Conservation (phyloP, 2,797 vertebrate genomes). For the Rhyacichthys aspro region DNA sequence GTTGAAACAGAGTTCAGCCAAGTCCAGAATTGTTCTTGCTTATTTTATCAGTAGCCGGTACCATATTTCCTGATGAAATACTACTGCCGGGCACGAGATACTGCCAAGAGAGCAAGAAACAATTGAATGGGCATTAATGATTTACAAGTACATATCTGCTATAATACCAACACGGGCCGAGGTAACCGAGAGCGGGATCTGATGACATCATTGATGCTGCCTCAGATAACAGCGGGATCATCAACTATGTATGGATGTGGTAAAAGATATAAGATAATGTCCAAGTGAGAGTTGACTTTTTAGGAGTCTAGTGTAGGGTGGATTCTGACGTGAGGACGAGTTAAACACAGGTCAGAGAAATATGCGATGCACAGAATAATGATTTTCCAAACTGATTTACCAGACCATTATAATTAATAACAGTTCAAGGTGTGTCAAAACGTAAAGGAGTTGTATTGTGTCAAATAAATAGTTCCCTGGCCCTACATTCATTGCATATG, state of each 20-base stretch:
- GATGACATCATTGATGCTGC: slow-evolving; percentile 75
- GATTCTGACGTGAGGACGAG: slow-evolving; percentile 30
- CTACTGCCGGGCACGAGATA: slow-evolving; percentile 68
- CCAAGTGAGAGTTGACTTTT: slow-evolving; percentile 67
- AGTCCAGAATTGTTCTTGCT: slow-evolving; percentile 66
- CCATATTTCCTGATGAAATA: slow-evolving; percentile 79
- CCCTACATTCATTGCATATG: no score
- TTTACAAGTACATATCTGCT: slow-evolving; percentile 79
- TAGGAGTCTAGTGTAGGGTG: slow-evolving; percentile 25
- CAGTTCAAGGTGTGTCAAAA: no score
- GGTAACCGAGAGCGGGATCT: slow-evolving; percentile 73
- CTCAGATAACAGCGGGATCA: slow-evolving; percentile 76
- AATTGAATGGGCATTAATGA: slow-evolving; percentile 78
- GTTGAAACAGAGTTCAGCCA: slow-evolving; percentile 83
- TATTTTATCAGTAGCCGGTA: slow-evolving; percentile 76
- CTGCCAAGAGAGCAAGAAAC: slow-evolving; percentile 62
- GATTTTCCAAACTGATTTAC: no score
- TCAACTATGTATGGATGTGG: slow-evolving; percentile 77
- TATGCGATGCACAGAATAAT: neutral
- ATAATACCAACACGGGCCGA: slow-evolving; percentile 77
- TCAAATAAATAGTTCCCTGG: no score
- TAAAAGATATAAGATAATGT: slow-evolving; percentile 70
- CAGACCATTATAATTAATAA: no score
- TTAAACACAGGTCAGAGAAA: slow-evolving; percentile 18
- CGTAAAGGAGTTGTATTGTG: no score